phyloP scores from a whole-genome alignment of 2,113 vertebrate species.

The Ictidomys tridecemlineatus region DNA sequence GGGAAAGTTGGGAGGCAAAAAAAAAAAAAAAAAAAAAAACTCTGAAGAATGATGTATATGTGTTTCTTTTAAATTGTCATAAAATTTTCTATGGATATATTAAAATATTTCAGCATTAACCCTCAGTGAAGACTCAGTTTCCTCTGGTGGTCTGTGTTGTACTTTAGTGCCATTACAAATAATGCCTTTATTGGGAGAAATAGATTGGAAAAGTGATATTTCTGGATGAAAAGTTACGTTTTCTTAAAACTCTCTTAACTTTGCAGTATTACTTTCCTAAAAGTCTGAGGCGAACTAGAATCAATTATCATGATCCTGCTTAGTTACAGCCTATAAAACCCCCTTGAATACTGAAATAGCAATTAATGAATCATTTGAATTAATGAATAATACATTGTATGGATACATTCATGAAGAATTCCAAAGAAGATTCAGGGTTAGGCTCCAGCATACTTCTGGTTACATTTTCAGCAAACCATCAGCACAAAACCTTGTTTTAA shows the following conservation, averaged over 20 bases:
- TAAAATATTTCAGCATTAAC: background rate
- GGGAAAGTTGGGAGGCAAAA: background rate
- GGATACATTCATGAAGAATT: background rate
- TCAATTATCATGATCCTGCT: background rate
- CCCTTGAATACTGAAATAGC: background rate
- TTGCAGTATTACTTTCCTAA: background rate
- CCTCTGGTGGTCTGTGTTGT: background rate
- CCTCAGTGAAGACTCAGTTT: background rate
- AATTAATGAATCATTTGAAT: background rate
- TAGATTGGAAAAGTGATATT: background rate
- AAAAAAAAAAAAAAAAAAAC: background rate
- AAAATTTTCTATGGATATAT: background rate
- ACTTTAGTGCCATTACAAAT: background rate
- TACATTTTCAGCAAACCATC: background rate
- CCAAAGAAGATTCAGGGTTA: background rate
- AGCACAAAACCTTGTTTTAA: background rate
- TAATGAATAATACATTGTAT: background rate
- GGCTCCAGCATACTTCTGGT: background rate
- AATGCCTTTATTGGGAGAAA: background rate
- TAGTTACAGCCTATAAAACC: background rate
- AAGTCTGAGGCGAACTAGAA: background rate
- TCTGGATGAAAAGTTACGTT: background rate
- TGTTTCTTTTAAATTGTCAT: background rate
- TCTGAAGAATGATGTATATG: background rate
- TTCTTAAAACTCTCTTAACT: background rate